A percentile compares a stretch with the other conserved stretches of the same genome.
Evolutionary conservation across 2,113 vertebrate genomes (phyloP).

Genomic region (Actenoides lindsayi): DNA sequence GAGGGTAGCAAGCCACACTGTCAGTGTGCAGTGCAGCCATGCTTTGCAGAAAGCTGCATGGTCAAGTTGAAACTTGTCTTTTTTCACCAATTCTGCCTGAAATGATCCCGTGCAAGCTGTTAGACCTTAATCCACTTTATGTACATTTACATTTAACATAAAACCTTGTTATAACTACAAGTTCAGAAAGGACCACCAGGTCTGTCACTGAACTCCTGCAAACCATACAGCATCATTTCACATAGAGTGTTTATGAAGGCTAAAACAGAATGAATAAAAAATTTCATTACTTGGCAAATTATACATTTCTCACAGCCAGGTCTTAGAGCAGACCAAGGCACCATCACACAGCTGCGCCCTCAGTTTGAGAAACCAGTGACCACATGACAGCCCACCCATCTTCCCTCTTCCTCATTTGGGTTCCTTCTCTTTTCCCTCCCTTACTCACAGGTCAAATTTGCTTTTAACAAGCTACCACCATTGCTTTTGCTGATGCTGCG

Average conservation of each 20-base stretch:
- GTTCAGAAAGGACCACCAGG: background rate
- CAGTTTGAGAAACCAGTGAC: background rate
- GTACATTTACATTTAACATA: background rate
- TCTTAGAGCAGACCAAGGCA: background rate
- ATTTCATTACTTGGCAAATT: background rate
- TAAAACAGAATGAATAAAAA: background rate
- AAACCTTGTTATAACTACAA: background rate
- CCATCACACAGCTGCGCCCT: accelerated
- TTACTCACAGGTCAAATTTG: background rate
- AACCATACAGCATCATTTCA: background rate
- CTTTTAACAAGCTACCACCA: background rate
- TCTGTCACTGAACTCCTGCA: background rate
- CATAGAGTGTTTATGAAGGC: accelerated
- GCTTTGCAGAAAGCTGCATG: background rate
- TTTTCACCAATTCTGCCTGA: background rate
- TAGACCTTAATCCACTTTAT: background rate
- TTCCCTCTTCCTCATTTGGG: background rate
- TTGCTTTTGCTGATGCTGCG: background rate
- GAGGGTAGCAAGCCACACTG: accelerated
- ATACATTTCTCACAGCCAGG: background rate
- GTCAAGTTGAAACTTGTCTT: background rate
- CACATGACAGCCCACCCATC: background rate
- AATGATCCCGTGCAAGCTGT: background rate
- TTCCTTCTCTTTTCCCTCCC: background rate
- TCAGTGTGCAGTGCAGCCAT: accelerated